Evolutionary conservation across 2,888 invertebrate species (phyloP).

Genomic region (Tenthredo mesomela): DNA sequence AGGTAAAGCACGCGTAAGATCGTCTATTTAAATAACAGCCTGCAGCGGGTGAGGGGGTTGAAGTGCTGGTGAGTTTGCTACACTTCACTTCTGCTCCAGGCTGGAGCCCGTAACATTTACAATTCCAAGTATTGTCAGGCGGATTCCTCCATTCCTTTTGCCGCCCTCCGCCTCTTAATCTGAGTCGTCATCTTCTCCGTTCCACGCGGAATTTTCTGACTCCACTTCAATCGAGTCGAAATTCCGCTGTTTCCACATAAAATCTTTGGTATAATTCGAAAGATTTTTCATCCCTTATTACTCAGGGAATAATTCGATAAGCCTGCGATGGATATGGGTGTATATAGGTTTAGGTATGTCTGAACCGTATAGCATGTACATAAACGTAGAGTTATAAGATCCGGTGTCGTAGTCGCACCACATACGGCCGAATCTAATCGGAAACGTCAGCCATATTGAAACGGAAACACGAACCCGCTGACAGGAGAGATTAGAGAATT

Average conservation of each 20-base stretch:
- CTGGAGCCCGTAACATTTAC: constrained; percentile 41
- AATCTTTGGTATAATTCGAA: constrained; percentile 1
- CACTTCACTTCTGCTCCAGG: constrained; percentile 45
- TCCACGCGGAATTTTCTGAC: constrained; percentile 33
- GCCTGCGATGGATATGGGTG: background rate
- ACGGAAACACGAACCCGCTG: constrained; percentile 74
- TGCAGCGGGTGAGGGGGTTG: constrained; percentile 6
- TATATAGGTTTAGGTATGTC: background rate
- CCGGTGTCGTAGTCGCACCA: constrained; percentile 47
- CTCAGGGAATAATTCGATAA: background rate
- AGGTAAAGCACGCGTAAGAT: constrained; percentile 46
- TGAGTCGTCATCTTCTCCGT: constrained; percentile 44
- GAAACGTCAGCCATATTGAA: constrained; percentile 71
- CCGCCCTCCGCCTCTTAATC: constrained; percentile 36
- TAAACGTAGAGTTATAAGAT: constrained; percentile 35
- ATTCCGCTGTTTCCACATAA: background rate
- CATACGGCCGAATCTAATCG: constrained; percentile 65
- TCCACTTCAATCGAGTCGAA: constrained; percentile 36
- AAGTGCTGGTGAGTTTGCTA: constrained; percentile 30
- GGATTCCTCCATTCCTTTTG: constrained; percentile 37
- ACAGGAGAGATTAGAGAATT: constrained; percentile 76
- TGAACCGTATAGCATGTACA: background rate
- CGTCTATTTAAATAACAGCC: constrained; percentile 48
- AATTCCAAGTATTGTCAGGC: constrained; percentile 47
- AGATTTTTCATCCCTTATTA: constrained; percentile 9